phyloP scores from a whole-genome alignment of 1,140 invertebrate genomes.

The Drosophila hydei region DNA sequence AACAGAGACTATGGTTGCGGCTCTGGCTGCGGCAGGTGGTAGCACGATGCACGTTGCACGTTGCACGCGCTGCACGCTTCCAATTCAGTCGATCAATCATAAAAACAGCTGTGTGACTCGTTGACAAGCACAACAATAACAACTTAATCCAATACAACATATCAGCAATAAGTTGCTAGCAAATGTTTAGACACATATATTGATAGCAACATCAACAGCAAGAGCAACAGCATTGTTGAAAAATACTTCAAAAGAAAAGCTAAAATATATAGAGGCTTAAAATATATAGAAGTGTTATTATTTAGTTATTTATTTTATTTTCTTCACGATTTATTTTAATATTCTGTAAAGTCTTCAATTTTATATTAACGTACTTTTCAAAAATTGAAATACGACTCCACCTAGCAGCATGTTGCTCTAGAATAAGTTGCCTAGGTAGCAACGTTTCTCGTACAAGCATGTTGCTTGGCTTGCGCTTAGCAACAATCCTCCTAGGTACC shows the following conservation, averaged over 20 bases:
- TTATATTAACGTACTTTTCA: neutral
- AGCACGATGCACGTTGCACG: neutral
- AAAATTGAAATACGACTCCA: neutral
- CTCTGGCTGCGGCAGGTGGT: neutral
- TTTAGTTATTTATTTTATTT: too few relatives aligned
- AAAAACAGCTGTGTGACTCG: slow-evolving; percentile 25
- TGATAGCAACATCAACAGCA: too few relatives aligned
- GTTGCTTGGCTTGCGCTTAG: neutral
- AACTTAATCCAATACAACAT: slow-evolving; percentile 25
- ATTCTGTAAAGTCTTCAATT: neutral
- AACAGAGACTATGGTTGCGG: neutral
- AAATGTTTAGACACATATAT: slow-evolving; percentile 9
- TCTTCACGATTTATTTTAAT: neutral
- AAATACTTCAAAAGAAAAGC: too few relatives aligned
- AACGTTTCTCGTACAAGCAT: neutral
- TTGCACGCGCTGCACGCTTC: slow-evolving; percentile 16
- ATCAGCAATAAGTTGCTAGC: slow-evolving; percentile 1
- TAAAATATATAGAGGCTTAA: too few relatives aligned
- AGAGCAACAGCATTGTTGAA: too few relatives aligned
- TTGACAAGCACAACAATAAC: slow-evolving; percentile 46
- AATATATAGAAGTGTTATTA: too few relatives aligned
- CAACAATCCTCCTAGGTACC: neutral
- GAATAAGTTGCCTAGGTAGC: neutral
- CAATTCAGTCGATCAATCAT: slow-evolving; percentile 34
- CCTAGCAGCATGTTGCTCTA: neutral